Evolutionary conservation across 1,140 invertebrate species (phyloP).

Genomic region (Sweltsa coloradensis): DNA sequence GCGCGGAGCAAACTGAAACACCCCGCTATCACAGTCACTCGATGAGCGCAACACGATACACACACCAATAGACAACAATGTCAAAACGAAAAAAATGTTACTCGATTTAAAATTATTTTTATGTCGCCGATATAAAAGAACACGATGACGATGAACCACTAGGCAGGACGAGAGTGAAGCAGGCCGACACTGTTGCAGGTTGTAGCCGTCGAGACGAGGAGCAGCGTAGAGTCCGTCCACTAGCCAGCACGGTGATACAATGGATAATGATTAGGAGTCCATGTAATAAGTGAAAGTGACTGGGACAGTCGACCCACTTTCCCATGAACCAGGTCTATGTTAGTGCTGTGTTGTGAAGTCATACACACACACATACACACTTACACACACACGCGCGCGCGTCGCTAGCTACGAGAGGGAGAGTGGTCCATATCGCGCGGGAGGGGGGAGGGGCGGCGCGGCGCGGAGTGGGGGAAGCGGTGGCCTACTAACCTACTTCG

Average conservation of each 20-base stretch:
- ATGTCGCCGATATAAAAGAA: no score
- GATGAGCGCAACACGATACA: no score
- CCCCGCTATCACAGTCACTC: no score
- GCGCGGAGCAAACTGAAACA: no score
- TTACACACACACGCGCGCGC: no score
- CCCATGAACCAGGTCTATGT: conserved; percentile 52
- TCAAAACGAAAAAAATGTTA: no score
- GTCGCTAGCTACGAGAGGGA: conserved; percentile 17
- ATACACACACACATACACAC: no score
- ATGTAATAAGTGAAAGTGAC: conserved; percentile 56
- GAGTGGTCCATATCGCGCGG: conserved; percentile 15
- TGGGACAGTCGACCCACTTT: conserved; percentile 44
- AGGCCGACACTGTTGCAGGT: neutral
- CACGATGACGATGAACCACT: no score
- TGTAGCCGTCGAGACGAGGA: neutral
- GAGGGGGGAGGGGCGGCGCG: conserved; percentile 21
- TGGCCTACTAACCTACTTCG: conserved; percentile 54
- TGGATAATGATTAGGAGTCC: conserved; percentile 47
- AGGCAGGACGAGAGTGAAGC: no score
- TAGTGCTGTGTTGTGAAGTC: conserved; percentile 26
- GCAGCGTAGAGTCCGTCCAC: neutral
- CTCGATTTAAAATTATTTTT: no score
- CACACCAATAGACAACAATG: no score
- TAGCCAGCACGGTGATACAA: conserved; percentile 35
- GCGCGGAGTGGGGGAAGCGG: conserved; percentile 33